Percentiles rank a stretch among this genome's conserved stretches.
phyloP scores from a whole-genome alignment of 1,140 invertebrate genomes.

The Aricia agestis region DNA sequence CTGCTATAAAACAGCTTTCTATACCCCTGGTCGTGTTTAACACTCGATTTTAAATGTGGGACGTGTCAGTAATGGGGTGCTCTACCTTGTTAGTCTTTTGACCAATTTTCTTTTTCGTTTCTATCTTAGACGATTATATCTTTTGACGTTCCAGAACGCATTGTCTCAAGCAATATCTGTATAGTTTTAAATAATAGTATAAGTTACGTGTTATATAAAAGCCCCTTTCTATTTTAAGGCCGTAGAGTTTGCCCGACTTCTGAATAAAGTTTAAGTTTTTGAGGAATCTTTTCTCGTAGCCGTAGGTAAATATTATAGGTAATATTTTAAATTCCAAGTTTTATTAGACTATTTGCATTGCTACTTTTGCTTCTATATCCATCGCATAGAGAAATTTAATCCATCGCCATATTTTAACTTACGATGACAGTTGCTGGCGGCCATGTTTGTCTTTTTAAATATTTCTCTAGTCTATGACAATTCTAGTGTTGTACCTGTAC shows the following conservation, averaged over 20 bases:
- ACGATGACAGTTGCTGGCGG: not conserved
- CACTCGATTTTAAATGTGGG: not conserved
- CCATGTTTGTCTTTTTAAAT: not conserved
- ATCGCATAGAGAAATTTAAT: too few relatives aligned
- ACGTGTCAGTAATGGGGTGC: not conserved
- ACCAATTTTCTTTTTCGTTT: slow-evolving; percentile 11
- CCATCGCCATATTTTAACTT: not conserved
- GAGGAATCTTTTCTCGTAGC: too few relatives aligned
- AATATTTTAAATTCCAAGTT: too few relatives aligned
- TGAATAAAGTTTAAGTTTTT: too few relatives aligned
- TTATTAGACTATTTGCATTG: too few relatives aligned
- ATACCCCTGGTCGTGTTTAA: slow-evolving; percentile 14
- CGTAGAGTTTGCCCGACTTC: not conserved
- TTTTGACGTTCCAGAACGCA: not conserved
- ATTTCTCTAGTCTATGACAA: not conserved
- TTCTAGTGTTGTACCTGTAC: slow-evolving; percentile 4
- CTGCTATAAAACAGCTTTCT: not conserved
- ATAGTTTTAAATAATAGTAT: slow-evolving; percentile 7
- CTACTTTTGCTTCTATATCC: too few relatives aligned
- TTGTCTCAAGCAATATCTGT: slow-evolving; percentile 7
- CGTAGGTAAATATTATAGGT: too few relatives aligned
- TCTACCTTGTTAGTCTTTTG: not conserved
- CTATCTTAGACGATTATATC: not conserved
- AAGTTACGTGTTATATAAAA: slow-evolving; percentile 11
- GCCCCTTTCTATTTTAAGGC: slow-evolving; percentile 3